Evolutionary conservation across 2,113 vertebrate genomes (phyloP), one percentile per base, ranked within the genome.

Genomic region (Xyrauchen texanus): DNA sequence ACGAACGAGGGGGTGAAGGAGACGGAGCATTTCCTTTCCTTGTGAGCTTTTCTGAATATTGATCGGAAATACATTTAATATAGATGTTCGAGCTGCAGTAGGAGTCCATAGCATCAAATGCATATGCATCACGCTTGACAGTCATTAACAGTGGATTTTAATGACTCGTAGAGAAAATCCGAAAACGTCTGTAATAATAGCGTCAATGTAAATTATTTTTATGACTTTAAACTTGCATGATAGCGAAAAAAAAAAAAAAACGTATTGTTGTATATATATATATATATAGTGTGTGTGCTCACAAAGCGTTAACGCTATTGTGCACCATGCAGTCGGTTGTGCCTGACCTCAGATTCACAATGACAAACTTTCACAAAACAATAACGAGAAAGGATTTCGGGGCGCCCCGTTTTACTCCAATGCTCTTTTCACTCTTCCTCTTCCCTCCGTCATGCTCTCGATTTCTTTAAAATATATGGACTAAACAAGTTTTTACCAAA

Each of bases 221-320:
- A 45, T 70, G 81, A 85, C 78, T 80, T 85, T 85, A 80, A 85
- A 80, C 84, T 85, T 85, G 84, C 76, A 78, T 69, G 57, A 73
- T 12, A 51, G 64, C 51, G 63, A 79, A 82, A 42, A 79, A 42
- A 73, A 82, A 79, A 76, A 57, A 15, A 34, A 62, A 16, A 60
- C 47, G 21, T n/a, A n/a, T n/a, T n/a, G n/a, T n/a, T n/a, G n/a
- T n/a, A n/a, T n/a, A n/a, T n/a, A n/a, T n/a, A n/a, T n/a, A n/a
- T n/a, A n/a, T n/a, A n/a, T n/a, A n/a, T n/a, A n/a, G n/a, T n/a
- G n/a, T n/a, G n/a, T n/a, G n/a, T 78, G 84, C 72, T 82, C 78
- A 85, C 77, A 34, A 57, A 81, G 78, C 81, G 78, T 82, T 74
- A 75, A 64, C 64, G 44, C 78, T 69, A 77, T 83, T 85, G 83